A percentile compares a stretch with the other conserved stretches of the same genome.
Evolutionary conservation across 2,797 vertebrate species (phyloP).

Genomic region (Mormyrops boulengeri): DNA sequence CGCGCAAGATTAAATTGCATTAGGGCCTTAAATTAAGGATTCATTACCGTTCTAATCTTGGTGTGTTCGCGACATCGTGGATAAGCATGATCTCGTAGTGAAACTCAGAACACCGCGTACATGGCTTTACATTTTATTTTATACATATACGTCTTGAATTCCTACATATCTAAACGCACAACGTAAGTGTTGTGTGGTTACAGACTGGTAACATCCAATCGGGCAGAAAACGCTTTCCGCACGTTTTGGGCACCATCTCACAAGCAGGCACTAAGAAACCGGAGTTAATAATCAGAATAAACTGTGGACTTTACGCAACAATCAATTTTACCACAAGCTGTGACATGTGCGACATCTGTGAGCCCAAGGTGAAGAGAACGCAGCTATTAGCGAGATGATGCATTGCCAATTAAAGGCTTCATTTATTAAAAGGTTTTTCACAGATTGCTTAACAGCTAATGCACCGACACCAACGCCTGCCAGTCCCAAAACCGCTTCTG

Average conservation of each 20-base stretch:
- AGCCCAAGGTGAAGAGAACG: conserved; percentile 6
- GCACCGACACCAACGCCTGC: not conserved
- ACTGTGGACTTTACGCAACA: not conserved
- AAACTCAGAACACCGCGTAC: not conserved
- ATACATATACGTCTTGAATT: not conserved
- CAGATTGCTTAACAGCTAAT: not conserved
- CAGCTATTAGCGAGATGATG: not conserved
- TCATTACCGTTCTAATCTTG: not conserved
- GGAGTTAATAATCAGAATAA: not conserved
- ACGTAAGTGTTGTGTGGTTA: not conserved
- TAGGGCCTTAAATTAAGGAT: not conserved
- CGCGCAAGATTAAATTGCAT: not conserved
- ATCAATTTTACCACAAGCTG: not conserved
- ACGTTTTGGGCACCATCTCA: not conserved
- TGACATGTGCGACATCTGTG: not conserved
- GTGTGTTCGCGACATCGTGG: not conserved
- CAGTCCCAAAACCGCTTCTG: not conserved
- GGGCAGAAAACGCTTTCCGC: not conserved
- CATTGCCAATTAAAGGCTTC: conserved; percentile 3
- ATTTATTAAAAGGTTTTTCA: conserved; percentile 10
- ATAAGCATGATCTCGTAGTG: not conserved
- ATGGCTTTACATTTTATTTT: not conserved
- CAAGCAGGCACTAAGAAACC: not conserved
- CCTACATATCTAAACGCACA: not conserved
- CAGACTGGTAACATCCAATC: not conserved